These are phyloP conservation scores for Drosophila neonasuta DNA, from an alignment of 2,888 invertebrate genomes.

Conservation along the genomic window DNA sequence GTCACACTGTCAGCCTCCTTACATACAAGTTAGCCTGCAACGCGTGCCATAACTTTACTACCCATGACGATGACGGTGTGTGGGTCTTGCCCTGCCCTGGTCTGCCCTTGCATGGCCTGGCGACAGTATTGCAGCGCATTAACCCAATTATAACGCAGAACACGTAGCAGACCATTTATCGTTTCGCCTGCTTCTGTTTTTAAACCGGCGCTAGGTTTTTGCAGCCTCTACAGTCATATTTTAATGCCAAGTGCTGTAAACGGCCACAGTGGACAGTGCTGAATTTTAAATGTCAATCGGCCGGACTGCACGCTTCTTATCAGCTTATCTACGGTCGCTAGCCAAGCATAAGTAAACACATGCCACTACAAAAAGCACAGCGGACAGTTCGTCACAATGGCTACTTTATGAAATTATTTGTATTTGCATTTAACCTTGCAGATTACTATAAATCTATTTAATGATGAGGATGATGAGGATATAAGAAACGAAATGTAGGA, in stretches of 20 bases:
- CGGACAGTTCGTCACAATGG: conserved; percentile 33
- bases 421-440: conserved; percentile 19
- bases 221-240: conserved; percentile 66
- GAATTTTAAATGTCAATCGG: conserved; percentile 75
- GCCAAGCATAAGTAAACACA: conserved; percentile 61
- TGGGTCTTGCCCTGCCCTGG: conserved; percentile 22
- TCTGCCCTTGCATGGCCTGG: conserved; percentile 9
- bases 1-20: conserved; percentile 29
- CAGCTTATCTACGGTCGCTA: conserved; percentile 59
- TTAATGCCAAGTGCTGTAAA: conserved; percentile 56
- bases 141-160: conserved; percentile 49
- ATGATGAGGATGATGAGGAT: neutral
- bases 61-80: conserved; percentile 12
- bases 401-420: conserved; percentile 52
- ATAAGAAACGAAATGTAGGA: neutral
- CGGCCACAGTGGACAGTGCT: conserved; percentile 47
- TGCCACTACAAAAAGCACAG: conserved; percentile 6
- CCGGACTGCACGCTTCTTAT: conserved; percentile 35
- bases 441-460: neutral
- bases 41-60: conserved; percentile 56
- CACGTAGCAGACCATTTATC: conserved; percentile 48
- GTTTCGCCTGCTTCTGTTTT: conserved; percentile 20
- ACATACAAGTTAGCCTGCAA: conserved; percentile 31
- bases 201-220: conserved; percentile 60
- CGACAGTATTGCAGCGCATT: conserved; percentile 26